Conservation (phyloP, 2,888 invertebrate genomes). For the Agonum fuliginosum region DNA sequence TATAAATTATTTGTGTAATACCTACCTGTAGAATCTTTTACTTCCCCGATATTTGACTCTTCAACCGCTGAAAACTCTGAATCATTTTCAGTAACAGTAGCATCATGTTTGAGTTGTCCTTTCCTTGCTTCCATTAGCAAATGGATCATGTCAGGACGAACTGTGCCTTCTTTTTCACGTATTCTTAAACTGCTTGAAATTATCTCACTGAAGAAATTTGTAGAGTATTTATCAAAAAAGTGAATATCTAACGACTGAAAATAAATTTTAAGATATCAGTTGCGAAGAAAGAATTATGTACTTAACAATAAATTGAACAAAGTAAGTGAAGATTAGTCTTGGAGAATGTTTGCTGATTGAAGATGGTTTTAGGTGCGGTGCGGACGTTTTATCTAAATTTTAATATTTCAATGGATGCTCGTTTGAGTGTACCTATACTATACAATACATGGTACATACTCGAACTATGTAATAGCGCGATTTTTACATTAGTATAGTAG, state of each 20-base stretch:
- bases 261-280: no score
- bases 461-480: no score
- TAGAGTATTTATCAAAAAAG: slow-evolving; percentile 42
- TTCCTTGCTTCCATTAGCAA: slow-evolving; percentile 74
- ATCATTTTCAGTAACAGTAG: slow-evolving; percentile 59
- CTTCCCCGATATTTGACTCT: slow-evolving; percentile 49
- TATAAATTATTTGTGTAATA: neutral
- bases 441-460: no score
- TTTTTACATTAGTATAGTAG: no score
- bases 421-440: no score
- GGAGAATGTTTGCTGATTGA: no score
- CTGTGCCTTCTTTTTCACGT: slow-evolving; percentile 59
- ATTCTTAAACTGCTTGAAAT: slow-evolving; percentile 59
- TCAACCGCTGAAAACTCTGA: slow-evolving; percentile 60
- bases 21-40: neutral
- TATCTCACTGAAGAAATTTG: slow-evolving; percentile 61
- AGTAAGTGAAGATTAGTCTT: no score
- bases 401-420: no score
- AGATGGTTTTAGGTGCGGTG: no score
- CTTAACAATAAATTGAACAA: no score
- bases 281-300: no score
- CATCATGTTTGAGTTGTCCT: slow-evolving; percentile 64
- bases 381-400: no score
- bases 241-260: slow-evolving; percentile 21
- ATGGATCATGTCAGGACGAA: slow-evolving; percentile 72